These are phyloP conservation scores for Callimorpha dominula DNA, from an alignment of 2,888 invertebrate species.

Conservation along the genomic window DNA sequence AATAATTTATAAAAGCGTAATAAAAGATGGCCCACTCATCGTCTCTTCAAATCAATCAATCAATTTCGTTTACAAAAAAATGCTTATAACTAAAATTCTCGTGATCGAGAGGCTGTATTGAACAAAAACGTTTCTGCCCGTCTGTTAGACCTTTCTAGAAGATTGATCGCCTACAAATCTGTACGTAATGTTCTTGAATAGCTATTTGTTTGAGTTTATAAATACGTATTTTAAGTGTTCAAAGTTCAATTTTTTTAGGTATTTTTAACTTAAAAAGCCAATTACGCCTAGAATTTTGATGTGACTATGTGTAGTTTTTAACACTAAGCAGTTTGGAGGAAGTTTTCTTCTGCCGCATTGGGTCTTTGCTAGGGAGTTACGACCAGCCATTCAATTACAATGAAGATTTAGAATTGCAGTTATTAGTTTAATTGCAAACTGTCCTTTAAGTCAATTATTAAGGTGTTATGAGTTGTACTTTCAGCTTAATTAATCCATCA, in stretches of 20 bases:
- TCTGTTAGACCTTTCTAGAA: neutral
- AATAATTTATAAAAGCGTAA: neutral
- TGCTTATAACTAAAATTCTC: conserved; percentile 6
- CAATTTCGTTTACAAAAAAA: conserved; percentile 6
- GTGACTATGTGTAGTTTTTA: too few species aligned
- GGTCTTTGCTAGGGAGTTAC: too few species aligned
- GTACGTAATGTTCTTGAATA: neutral
- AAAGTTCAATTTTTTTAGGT: neutral
- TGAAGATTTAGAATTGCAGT: too few species aligned
- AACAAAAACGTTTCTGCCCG: conserved; percentile 2
- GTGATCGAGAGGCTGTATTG: conserved; percentile 10
- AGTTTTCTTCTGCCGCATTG: too few species aligned
- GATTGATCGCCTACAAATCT: conserved; percentile 13
- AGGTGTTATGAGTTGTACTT: too few species aligned
- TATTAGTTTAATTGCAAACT: too few species aligned
- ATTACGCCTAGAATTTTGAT: too few species aligned
- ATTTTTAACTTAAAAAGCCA: too few species aligned
- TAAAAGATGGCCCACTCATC: neutral
- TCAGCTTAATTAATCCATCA: too few species aligned
- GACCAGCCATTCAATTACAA: too few species aligned
- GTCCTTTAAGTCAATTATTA: too few species aligned
- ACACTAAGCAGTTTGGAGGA: too few species aligned
- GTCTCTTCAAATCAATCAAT: conserved; percentile 1
- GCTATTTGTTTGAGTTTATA: neutral
- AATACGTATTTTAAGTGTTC: neutral